Evolutionary conservation across 2,113 vertebrate species (phyloP), one percentile per base, ranked within the genome.

Genomic region (Nyctereutes procyonoides): DNA sequence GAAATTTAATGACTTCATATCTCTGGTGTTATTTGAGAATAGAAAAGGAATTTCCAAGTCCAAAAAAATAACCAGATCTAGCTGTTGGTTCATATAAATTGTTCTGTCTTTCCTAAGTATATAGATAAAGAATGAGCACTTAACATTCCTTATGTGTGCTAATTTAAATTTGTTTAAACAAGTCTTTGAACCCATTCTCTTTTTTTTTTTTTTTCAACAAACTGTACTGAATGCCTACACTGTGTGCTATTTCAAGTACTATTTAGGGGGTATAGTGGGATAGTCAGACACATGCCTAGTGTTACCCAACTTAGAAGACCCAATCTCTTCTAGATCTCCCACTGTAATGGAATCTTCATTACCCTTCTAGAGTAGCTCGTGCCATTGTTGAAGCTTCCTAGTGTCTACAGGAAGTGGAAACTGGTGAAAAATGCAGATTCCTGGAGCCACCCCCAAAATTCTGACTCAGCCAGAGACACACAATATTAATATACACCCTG

Each of bases 121-220:
- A 90, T 65, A 77, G 58, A 51, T 88, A 83, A 88, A 69, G 48
- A 81, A 51, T 12, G 35, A 93, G 53, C 13, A 73, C 2, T 86
- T 81, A 89, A 55, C 32, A 65, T 81, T 65, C 82, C 26, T 83
- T 80, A 65, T 19, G 20, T 80, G 17, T 14, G 28, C 67, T 93
- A 74, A 55, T 60, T 43, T 90, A 62, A 77, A 62, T 91, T 77
- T 84, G 15, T 43, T 58, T 79, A 43, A 90, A 73, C n/a, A 69
- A 56, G 43, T 88, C 35, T 95, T 76, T 63, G 67, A 88, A 92
- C 35, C 35, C 60, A 76, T 74, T 69, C 28, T 65, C n/a, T 95
- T 65, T 28, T 77, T 43, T 43, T 43, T 43, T 43, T 43, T 87
- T 79, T 93, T 74, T 74, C 24, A 65, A 65, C 62, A 79, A 48